These are phyloP conservation scores for Drosophila fungiperda DNA, from an alignment of 2,888 invertebrate species.

Conservation along the genomic window DNA sequence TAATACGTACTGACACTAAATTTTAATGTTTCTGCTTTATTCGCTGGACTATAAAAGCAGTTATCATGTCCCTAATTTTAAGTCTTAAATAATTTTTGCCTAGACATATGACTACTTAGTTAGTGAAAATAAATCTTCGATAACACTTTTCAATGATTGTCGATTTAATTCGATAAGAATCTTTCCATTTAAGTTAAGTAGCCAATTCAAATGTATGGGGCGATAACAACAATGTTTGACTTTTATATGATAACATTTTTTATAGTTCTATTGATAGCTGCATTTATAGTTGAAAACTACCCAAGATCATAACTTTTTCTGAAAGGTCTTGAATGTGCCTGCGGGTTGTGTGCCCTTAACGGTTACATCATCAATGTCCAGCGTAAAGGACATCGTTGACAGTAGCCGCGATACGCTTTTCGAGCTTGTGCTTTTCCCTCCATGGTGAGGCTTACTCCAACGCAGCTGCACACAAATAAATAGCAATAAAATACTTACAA, in stretches of 20 bases:
- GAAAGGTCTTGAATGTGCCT: conserved; percentile 89
- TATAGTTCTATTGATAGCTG: not conserved
- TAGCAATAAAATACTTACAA: not conserved
- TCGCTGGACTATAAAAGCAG: not conserved
- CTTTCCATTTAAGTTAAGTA: not conserved
- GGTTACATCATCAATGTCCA: conserved; percentile 85
- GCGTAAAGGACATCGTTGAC: conserved; percentile 86
- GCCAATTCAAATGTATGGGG: not conserved
- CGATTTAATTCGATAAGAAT: not conserved
- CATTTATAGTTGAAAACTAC: not conserved
- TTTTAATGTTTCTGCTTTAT: accelerated
- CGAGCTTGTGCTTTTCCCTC: conserved; percentile 89
- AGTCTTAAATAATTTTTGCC: not conserved
- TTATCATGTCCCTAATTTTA: not conserved
- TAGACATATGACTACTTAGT: not conserved
- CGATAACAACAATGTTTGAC: not conserved
- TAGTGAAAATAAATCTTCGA: not conserved
- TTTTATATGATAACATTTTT: not conserved
- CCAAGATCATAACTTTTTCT: conserved; percentile 83
- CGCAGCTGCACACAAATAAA: conserved; percentile 24
- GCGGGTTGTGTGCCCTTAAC: conserved; percentile 56
- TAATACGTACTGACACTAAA: not conserved
- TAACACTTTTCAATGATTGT: not conserved
- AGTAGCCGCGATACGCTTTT: conserved; percentile 88
- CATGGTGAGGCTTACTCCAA: conserved; percentile 87